These are phyloP conservation scores for Leptatherina wallacei DNA, from an alignment of 2,797 vertebrate species.

Conservation along the genomic window DNA sequence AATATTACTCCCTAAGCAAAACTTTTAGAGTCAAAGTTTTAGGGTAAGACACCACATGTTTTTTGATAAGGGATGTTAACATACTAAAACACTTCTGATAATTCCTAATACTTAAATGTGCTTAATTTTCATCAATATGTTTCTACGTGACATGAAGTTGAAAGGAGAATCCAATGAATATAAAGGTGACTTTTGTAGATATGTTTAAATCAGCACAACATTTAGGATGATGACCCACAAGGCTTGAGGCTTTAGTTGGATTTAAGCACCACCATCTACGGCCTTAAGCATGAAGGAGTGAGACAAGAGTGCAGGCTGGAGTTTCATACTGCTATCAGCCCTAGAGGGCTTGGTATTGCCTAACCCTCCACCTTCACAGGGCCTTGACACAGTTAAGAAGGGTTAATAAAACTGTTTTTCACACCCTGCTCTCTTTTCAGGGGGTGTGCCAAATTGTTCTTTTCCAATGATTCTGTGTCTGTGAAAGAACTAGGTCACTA, in stretches of 20 bases:
- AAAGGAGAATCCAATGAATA: slow-evolving; percentile 40
- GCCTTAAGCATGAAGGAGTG: slow-evolving; percentile 40
- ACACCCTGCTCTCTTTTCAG: slow-evolving; percentile 51
- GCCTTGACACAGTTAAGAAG: slow-evolving; percentile 50
- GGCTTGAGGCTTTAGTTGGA: slow-evolving; percentile 49
- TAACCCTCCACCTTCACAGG: slow-evolving; percentile 56
- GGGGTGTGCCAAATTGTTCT: slow-evolving; percentile 68
- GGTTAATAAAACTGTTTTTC: slow-evolving; percentile 66
- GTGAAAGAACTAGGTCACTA: slow-evolving; percentile 79
- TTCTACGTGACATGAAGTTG: slow-evolving; percentile 1
- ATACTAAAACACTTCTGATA: not conserved
- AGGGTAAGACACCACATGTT: too few relatives aligned
- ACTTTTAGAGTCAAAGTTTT: not conserved
- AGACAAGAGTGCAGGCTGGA: slow-evolving; percentile 22
- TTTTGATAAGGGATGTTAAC: too few relatives aligned
- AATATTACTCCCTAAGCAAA: not conserved
- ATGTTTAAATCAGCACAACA: slow-evolving; percentile 45
- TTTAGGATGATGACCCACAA: slow-evolving; percentile 47
- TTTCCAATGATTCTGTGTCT: slow-evolving; percentile 63
- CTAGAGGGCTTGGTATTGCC: slow-evolving; percentile 35
- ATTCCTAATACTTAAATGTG: too few relatives aligned
- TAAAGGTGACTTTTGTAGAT: slow-evolving; percentile 60
- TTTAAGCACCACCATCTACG: slow-evolving; percentile 55
- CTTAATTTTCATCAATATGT: too few relatives aligned
- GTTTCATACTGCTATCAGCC: slow-evolving; percentile 21